Percentiles rank a stretch among this genome's conserved stretches.
phyloP scores from a whole-genome alignment of 1,140 invertebrate species.

The Matsumurasca onukii region DNA sequence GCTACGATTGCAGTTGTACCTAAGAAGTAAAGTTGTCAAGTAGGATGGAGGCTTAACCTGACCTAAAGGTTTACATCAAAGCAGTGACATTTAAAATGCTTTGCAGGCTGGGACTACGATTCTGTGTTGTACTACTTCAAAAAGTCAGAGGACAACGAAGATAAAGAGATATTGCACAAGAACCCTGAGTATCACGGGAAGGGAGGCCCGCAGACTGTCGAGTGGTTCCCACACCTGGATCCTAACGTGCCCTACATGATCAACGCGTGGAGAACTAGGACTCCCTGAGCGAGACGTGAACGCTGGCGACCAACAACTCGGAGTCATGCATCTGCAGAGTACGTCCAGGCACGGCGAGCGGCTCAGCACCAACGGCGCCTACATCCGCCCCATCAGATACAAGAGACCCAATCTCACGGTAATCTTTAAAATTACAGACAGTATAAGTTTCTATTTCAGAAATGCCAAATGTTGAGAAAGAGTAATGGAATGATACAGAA shows the following conservation, averaged over 20 bases:
- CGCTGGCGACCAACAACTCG: conserved; percentile 29
- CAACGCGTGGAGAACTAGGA: conserved; percentile 57
- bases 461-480: too few species aligned
- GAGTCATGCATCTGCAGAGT: conserved; percentile 58
- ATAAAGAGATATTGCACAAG: conserved; percentile 41
- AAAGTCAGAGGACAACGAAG: conserved; percentile 60
- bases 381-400: conserved; percentile 66
- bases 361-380: conserved; percentile 70
- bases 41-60: too few species aligned
- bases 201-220: conserved; percentile 61
- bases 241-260: conserved; percentile 55
- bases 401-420: conserved; percentile 70
- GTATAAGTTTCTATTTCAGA: too few species aligned
- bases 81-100: background rate
- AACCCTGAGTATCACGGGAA: conserved; percentile 54
- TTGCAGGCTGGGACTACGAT: conserved; percentile 65
- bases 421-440: too few species aligned
- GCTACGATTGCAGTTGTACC: too few species aligned
- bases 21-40: too few species aligned
- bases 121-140: conserved; percentile 80
- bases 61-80: too few species aligned
- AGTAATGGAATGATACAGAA: too few species aligned
- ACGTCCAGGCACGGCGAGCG: conserved; percentile 62
- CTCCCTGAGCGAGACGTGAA: conserved; percentile 39
- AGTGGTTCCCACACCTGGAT: conserved; percentile 61